Conservation (phyloP, 2,113 vertebrate species). For the Syrmaticus mikado region DNA sequence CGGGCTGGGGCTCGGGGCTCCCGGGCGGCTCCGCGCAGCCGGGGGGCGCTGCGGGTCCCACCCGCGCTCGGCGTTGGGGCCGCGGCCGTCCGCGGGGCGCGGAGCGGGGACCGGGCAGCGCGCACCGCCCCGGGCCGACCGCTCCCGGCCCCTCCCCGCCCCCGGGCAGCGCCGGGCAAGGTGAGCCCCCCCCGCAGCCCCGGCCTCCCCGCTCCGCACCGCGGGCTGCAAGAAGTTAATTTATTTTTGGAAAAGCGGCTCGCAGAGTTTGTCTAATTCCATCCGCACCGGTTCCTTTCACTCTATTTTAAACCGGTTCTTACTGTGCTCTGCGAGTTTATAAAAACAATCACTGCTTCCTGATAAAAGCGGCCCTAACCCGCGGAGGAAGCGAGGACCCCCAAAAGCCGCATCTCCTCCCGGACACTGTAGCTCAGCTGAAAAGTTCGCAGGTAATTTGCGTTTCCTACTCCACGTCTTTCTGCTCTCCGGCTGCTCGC, state of each 20-base stretch:
- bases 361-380: conserved; percentile 30
- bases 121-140: too few relatives aligned
- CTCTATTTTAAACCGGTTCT: conserved; percentile 70
- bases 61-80: neutral
- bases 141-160: too few relatives aligned
- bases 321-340: conserved; percentile 62
- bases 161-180: neutral
- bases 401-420: conserved; percentile 33
- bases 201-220: neutral
- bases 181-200: neutral
- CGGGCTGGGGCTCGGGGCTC: neutral
- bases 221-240: conserved; percentile 73
- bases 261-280: conserved; percentile 67
- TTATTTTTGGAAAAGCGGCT: conserved; percentile 70
- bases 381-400: conserved; percentile 15
- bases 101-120: too few relatives aligned
- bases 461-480: neutral
- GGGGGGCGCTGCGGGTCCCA: neutral
- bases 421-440: conserved; percentile 40
- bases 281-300: conserved; percentile 63
- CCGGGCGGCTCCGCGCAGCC: neutral
- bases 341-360: conserved; percentile 56
- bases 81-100: neutral
- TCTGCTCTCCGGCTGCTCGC: neutral
- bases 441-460: conserved; percentile 50